phyloP scores from a whole-genome alignment of 2,113 vertebrate genomes.

The Petaurus breviceps region DNA sequence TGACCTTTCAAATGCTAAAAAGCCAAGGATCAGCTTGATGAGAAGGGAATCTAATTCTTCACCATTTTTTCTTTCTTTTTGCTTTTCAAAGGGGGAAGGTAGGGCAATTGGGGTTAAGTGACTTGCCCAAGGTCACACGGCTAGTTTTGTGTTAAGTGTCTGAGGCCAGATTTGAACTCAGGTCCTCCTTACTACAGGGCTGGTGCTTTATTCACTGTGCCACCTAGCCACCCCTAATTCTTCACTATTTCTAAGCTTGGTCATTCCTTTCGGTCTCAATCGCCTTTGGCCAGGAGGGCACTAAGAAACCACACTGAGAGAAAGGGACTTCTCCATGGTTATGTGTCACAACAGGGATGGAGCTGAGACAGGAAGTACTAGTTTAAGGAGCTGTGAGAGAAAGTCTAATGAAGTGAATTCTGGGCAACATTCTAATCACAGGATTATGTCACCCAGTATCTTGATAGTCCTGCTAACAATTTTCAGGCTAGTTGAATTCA shows the following conservation, averaged over 20 bases:
- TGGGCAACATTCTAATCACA: not conserved
- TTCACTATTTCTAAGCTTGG: conserved; percentile 14
- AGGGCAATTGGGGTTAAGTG: no score
- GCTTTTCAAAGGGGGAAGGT: no score
- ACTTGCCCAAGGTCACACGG: no score
- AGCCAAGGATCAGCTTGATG: not conserved
- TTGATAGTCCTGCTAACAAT: conserved; percentile 7
- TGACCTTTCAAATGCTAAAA: not conserved
- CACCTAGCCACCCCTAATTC: not conserved
- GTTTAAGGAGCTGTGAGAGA: not conserved
- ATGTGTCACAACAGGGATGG: not conserved
- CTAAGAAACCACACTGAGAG: not conserved
- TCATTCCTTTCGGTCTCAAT: conserved; percentile 7
- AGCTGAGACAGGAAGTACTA: not conserved
- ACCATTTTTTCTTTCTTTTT: not conserved
- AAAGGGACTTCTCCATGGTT: conserved; percentile 10
- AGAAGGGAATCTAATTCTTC: not conserved
- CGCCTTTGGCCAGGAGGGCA: conserved; percentile 8
- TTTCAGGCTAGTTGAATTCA: conserved; percentile 2
- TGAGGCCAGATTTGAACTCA: no score
- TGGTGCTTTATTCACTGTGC: no score
- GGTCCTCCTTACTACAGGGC: no score
- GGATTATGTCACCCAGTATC: not conserved
- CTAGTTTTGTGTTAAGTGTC: no score
- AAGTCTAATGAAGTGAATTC: not conserved